Evolutionary conservation across 2,888 invertebrate species (phyloP).

Genomic region (Malacosoma neustria): DNA sequence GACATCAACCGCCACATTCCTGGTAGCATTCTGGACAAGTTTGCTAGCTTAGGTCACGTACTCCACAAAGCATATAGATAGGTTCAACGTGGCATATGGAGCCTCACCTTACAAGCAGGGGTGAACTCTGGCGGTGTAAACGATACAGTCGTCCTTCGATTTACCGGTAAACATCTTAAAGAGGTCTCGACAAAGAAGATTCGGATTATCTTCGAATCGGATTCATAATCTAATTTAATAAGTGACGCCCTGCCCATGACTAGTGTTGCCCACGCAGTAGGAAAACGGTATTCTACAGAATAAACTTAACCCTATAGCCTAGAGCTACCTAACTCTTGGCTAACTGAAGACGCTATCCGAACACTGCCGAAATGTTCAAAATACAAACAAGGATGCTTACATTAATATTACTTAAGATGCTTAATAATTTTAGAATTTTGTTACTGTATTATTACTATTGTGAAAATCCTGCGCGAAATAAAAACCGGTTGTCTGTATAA

Average conservation of each 20-base stretch:
- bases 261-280: conserved; percentile 40
- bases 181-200: too few relatives aligned
- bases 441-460: conserved; percentile 53
- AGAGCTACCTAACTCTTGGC: conserved; percentile 35
- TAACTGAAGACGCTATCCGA: conserved; percentile 55
- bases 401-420: conserved; percentile 54
- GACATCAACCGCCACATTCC: too few relatives aligned
- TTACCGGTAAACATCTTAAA: too few relatives aligned
- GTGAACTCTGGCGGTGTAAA: too few relatives aligned
- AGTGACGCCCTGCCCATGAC: conserved; percentile 35
- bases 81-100: too few relatives aligned
- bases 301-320: conserved; percentile 67
- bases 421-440: conserved; percentile 57
- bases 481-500: conserved; percentile 73
- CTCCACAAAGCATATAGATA: too few relatives aligned
- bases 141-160: too few relatives aligned
- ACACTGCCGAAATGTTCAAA: conserved; percentile 57
- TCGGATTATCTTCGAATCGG: too few relatives aligned
- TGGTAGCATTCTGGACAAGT: too few relatives aligned
- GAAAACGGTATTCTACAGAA: conserved; percentile 62
- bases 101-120: too few relatives aligned
- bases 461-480: conserved; percentile 61
- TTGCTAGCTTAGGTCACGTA: too few relatives aligned
- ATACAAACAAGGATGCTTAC: conserved; percentile 62
- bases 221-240: conserved; percentile 18